Base-by-base conservation (phyloP, 2,113 vertebrate species). In the Prochilodus magdalenae region DNA sequence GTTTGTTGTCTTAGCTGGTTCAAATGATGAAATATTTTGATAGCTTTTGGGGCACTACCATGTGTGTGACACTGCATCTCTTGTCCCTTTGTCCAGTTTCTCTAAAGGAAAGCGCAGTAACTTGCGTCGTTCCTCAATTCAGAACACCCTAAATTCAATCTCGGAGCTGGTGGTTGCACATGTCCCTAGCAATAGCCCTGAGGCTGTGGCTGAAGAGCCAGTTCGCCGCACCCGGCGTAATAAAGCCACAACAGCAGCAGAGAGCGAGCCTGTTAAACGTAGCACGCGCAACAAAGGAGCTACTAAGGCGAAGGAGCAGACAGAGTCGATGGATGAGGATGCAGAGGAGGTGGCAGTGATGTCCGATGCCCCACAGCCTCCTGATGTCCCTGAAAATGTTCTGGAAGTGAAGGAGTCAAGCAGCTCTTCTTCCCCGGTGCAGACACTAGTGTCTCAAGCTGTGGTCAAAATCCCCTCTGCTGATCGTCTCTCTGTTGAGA, bases 61-160 rank as follows among this genome's bases (percentile, higher is more conserved):
- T 51, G 7, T 71, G 6, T 14, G 22, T 27, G 7, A 55, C 8
- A 59, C 36, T 59, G 53, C n/a, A 26, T n/a, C 14, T 20, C 1
- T 36, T 33, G 0, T 40, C 22, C 0, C 0, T 67, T 40, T 49
- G 4, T 77, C 0, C 74, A 95, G 94, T 44, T 92, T 92, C 84
- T 95, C 94, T 3, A 94, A 90, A 74, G 91, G 93, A 16, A 91
- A 79, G 70, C 92, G 94, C 27, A 93, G 92, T 83, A 95, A 95
- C 72, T 87, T 94, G 15, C 92, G 93, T 5, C 87, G 90, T 44
- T 93, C 93, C 7, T 88, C 91, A 5, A 87, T 92, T 67, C 90
- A 88, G 76, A 53, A 67, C 7, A 72, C 89, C 1, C 83, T 93
- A 22, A 86, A 91, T 79, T 85, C 90, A 1, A 89, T 93, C 47